phyloP scores from a whole-genome alignment of 2,888 invertebrate species.

The Hemithea aestivaria region DNA sequence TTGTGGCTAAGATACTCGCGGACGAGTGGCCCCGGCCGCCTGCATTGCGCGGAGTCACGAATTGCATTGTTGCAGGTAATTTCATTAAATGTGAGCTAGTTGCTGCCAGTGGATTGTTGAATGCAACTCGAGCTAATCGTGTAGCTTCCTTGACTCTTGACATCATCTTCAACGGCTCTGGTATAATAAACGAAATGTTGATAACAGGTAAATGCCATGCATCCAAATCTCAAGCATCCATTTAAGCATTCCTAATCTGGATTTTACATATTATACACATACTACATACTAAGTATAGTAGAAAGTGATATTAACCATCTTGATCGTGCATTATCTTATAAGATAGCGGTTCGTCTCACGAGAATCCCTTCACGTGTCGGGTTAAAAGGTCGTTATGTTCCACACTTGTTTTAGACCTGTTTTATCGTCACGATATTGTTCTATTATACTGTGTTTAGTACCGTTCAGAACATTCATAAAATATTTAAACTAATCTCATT shows the following conservation, averaged over 20 bases:
- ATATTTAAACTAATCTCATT: too few relatives aligned
- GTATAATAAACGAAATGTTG: too few relatives aligned
- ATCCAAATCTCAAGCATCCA: too few relatives aligned
- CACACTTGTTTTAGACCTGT: constrained; percentile 19
- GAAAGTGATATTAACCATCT: constrained; percentile 25
- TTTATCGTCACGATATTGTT: constrained; percentile 2
- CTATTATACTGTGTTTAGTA: background rate
- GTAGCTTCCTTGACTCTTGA: constrained; percentile 8
- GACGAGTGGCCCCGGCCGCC: constrained; percentile 33
- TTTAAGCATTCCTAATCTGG: constrained; percentile 4
- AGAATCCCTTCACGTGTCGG: constrained; percentile 41
- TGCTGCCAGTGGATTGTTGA: constrained; percentile 17
- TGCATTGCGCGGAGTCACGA: constrained; percentile 44
- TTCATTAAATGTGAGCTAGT: constrained; percentile 48
- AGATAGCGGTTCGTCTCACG: constrained; percentile 29
- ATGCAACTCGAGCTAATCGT: constrained; percentile 19
- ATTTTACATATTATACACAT: too few relatives aligned
- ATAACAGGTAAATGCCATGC: too few relatives aligned
- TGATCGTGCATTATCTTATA: constrained; percentile 25
- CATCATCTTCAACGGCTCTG: constrained; percentile 3
- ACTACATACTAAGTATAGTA: too few relatives aligned
- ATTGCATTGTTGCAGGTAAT: constrained; percentile 62
- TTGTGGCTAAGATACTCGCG: constrained; percentile 50
- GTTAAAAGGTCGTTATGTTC: constrained; percentile 39
- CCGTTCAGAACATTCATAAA: background rate